A percentile compares a stretch with the other conserved stretches of the same genome.
These are phyloP conservation scores for Tretioscincus oriximinensis DNA, from an alignment of 2,113 vertebrate species.

Conservation along the genomic window DNA sequence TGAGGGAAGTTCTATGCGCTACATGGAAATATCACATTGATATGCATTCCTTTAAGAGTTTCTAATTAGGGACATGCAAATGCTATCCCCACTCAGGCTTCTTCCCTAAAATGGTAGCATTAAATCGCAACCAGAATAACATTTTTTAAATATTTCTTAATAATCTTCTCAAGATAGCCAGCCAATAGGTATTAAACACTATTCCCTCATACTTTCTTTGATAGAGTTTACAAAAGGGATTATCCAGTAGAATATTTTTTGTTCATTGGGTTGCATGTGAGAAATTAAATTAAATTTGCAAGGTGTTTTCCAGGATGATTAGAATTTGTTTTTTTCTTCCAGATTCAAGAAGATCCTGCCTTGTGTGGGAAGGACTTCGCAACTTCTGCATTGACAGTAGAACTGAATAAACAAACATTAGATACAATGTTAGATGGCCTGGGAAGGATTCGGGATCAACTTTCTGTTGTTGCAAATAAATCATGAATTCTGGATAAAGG, in stretches of 20 bases:
- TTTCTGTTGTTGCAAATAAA: conserved; percentile 85
- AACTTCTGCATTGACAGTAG: conserved; percentile 83
- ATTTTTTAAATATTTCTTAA: no score
- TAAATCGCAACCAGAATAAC: no score
- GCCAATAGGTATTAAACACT: no score
- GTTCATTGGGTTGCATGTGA: neutral
- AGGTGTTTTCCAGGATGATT: neutral
- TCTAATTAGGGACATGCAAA: no score
- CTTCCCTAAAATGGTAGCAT: no score
- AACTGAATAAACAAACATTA: conserved; percentile 90
- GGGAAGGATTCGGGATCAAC: conserved; percentile 89
- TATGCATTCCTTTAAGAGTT: neutral
- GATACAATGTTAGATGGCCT: conserved; percentile 94
- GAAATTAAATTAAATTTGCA: neutral
- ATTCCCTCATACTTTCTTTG: neutral
- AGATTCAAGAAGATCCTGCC: conserved; percentile 84
- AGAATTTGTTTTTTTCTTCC: conserved; percentile 39
- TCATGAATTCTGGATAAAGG: conserved; percentile 44
- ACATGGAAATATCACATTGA: neutral
- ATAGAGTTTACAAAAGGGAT: neutral
- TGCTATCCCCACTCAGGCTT: no score
- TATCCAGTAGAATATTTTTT: neutral
- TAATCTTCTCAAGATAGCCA: no score
- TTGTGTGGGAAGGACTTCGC: conserved; percentile 65
- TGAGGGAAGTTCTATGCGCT: neutral